A percentile compares a stretch with the other conserved stretches of the same genome.
Conservation (phyloP, 2,113 vertebrate species). For the Pholis gunnellus region DNA sequence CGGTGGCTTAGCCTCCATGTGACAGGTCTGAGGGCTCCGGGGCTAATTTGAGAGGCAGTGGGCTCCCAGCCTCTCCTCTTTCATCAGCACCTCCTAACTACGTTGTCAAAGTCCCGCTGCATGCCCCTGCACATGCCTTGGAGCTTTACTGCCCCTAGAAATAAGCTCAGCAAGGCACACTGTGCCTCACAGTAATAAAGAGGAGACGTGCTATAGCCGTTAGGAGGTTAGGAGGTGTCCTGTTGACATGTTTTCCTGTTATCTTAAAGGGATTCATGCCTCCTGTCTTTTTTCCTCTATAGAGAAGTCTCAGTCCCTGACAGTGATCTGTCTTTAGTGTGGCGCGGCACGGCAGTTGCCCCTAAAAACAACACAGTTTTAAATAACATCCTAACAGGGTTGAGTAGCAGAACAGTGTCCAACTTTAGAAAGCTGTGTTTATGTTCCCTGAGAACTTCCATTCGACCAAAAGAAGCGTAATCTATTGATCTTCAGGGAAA, state of each 20-base stretch:
- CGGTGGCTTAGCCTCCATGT: constrained; percentile 69
- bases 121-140: constrained; percentile 52
- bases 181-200: constrained; percentile 36
- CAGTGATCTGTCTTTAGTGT: constrained; percentile 36
- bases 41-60: constrained; percentile 86
- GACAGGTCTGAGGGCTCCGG: constrained; percentile 75
- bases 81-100: constrained; percentile 85
- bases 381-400: constrained; percentile 30
- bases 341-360: constrained; percentile 7
- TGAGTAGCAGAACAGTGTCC: constrained; percentile 9
- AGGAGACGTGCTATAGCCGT: constrained; percentile 22
- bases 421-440: constrained; percentile 29
- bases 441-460: constrained; percentile 15
- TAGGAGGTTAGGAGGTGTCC: constrained; percentile 18
- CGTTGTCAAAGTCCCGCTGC: constrained; percentile 75
- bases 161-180: constrained; percentile 57
- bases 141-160: constrained; percentile 68
- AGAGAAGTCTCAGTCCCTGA: background rate
- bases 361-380: constrained; percentile 40
- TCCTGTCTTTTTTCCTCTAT: background rate
- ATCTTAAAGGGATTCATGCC: constrained; percentile 2
- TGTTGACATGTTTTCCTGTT: background rate
- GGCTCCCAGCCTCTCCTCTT: constrained; percentile 79
- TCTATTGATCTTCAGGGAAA: constrained; percentile 13
- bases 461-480: background rate